These are phyloP conservation scores for Volucella bombylans DNA, from an alignment of 2,888 invertebrate species.

Conservation along the genomic window DNA sequence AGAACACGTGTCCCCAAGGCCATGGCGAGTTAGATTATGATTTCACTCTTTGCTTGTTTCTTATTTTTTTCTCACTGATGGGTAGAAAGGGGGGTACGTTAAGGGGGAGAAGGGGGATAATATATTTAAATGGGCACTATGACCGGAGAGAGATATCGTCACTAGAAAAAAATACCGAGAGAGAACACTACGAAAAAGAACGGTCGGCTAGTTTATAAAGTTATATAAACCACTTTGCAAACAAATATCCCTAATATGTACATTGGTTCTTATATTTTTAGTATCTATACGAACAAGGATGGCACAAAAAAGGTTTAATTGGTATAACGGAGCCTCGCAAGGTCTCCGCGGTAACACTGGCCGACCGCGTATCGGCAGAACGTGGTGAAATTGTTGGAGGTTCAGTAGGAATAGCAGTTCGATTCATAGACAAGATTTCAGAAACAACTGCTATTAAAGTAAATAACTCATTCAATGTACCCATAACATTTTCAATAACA, in stretches of 20 bases:
- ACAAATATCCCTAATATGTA: neutral
- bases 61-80: neutral
- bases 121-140: too few relatives aligned
- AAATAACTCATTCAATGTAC: slow-evolving; percentile 72
- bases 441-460: slow-evolving; percentile 89
- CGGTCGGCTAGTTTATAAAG: too few relatives aligned
- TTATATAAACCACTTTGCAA: too few relatives aligned
- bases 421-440: slow-evolving; percentile 87
- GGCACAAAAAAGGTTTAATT: slow-evolving; percentile 90
- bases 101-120: too few relatives aligned
- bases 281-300: slow-evolving; percentile 94
- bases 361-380: slow-evolving; percentile 94
- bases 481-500: neutral
- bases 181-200: too few relatives aligned
- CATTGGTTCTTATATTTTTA: slow-evolving; percentile 81
- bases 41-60: neutral
- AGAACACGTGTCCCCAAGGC: slow-evolving; percentile 7
- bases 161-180: too few relatives aligned
- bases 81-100: too few relatives aligned
- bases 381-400: slow-evolving; percentile 89
- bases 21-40: neutral
- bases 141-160: too few relatives aligned
- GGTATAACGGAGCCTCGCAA: slow-evolving; percentile 96
- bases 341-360: slow-evolving; percentile 94
- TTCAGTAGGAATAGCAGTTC: slow-evolving; percentile 93